phyloP scores from a whole-genome alignment of 2,888 invertebrate species.

The Drosophila borealis region DNA sequence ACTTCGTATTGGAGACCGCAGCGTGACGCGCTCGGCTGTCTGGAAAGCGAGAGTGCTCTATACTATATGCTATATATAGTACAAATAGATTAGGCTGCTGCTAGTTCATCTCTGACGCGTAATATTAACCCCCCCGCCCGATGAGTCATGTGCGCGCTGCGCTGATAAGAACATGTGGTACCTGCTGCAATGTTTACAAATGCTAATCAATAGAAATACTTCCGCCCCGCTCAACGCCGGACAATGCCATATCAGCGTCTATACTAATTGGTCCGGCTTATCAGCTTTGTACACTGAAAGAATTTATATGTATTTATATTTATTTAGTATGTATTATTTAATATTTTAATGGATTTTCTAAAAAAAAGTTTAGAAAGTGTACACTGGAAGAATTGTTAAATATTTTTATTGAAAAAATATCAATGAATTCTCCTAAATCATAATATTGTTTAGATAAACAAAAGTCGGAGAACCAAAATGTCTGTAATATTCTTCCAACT shows the following conservation, averaged over 20 bases:
- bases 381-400: no score
- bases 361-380: no score
- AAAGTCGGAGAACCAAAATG: no score
- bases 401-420: no score
- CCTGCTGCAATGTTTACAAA: conserved; percentile 35
- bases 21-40: conserved; percentile 37
- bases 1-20: conserved; percentile 44
- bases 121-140: background rate
- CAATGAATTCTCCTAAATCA: no score
- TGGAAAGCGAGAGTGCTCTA: conserved; percentile 42
- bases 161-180: conserved; percentile 28
- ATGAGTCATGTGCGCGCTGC: conserved; percentile 27
- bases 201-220: conserved; percentile 30
- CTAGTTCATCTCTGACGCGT: conserved; percentile 3
- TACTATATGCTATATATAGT: background rate
- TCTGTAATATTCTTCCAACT: no score
- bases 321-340: background rate
- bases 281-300: conserved; percentile 12
- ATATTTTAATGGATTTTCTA: no score
- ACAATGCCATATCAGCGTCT: conserved; percentile 1
- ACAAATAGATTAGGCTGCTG: conserved; percentile 14
- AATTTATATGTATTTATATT: background rate
- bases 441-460: no score
- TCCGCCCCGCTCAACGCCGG: conserved; percentile 7
- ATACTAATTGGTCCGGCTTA: conserved; percentile 19